A percentile compares a stretch with the other conserved stretches of the same genome.
These are phyloP conservation scores for Callaeas wilsoni DNA, from an alignment of 2,113 vertebrate genomes.

Conservation along the genomic window DNA sequence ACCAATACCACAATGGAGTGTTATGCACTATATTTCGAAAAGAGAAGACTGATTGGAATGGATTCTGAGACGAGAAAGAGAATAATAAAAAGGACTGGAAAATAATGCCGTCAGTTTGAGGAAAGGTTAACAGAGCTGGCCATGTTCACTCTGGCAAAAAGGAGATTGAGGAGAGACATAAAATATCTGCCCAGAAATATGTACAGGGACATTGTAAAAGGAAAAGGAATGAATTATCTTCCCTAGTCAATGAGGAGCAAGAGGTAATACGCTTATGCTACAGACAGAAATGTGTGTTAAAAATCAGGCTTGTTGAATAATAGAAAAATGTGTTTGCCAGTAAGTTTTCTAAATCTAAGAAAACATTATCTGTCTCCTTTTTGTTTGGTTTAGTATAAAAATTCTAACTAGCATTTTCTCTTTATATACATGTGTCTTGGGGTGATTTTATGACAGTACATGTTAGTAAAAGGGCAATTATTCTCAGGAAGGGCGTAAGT, in stretches of 20 bases:
- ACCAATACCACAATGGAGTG: not conserved
- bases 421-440: no score
- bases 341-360: not conserved
- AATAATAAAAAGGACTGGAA: not conserved
- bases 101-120: not conserved
- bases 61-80: not conserved
- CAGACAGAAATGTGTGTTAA: conserved; percentile 28
- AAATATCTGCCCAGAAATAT: not conserved
- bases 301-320: not conserved
- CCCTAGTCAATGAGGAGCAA: not conserved
- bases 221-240: not conserved
- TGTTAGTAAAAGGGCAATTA: conserved; percentile 24
- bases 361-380: not conserved
- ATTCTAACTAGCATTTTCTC: not conserved
- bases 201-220: not conserved
- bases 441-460: no score
- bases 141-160: not conserved
- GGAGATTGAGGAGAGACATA: not conserved
- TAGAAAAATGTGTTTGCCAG: not conserved
- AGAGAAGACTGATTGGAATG: not conserved
- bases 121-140: not conserved
- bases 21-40: not conserved
- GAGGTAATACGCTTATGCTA: not conserved
- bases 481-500: not conserved
- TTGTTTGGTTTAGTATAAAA: not conserved